These are phyloP conservation scores for Cygnus atratus DNA, from an alignment of 2,113 vertebrate species.

Conservation along the genomic window DNA sequence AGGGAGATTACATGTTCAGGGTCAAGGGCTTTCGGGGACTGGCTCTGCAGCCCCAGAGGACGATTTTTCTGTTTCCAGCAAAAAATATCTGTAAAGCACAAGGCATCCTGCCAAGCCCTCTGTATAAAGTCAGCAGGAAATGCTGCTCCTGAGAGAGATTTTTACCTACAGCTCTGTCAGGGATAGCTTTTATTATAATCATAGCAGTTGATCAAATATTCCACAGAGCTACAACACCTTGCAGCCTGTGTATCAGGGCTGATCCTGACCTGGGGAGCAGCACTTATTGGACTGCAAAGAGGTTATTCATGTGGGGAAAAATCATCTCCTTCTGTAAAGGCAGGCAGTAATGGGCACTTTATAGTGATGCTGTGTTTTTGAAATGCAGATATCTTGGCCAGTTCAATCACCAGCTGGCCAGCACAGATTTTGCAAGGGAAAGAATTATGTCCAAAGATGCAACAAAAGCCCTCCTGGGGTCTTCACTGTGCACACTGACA, in stretches of 20 bases:
- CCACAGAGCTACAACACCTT: background rate
- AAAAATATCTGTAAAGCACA: constrained; percentile 15
- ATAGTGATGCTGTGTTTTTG: background rate
- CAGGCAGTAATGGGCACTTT: background rate
- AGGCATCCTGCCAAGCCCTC: constrained; percentile 22
- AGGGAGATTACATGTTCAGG: background rate
- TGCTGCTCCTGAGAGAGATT: background rate
- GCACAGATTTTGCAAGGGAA: background rate
- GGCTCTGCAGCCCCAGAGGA: background rate
- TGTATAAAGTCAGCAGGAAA: constrained; percentile 16
- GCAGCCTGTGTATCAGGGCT: background rate
- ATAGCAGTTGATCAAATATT: background rate
- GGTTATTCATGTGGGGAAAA: background rate
- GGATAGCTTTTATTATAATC: background rate
- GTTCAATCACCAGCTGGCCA: background rate
- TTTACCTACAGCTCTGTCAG: background rate
- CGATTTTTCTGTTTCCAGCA: constrained; percentile 8
- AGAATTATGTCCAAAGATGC: background rate
- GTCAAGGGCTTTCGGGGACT: background rate
- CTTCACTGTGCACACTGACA: background rate
- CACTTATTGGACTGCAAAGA: background rate
- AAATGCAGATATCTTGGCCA: background rate
- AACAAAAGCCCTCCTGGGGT: background rate
- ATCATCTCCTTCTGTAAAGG: background rate
- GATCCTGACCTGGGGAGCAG: background rate